These are phyloP conservation scores for Conus ventricosus DNA, from an alignment of 1,140 invertebrate genomes.

Conservation along the genomic window DNA sequence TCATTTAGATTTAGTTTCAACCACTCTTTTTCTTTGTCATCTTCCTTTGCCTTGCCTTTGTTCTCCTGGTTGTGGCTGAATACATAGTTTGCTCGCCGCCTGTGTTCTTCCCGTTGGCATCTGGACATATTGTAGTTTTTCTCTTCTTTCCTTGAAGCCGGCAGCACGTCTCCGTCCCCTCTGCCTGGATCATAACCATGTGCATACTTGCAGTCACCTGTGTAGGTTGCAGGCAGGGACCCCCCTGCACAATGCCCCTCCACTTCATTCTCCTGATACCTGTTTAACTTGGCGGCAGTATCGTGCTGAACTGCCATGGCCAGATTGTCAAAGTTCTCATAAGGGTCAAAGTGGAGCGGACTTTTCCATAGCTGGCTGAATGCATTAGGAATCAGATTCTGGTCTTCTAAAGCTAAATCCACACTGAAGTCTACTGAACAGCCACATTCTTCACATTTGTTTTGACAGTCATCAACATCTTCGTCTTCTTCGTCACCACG, in stretches of 20 bases:
- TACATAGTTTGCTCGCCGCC: neutral
- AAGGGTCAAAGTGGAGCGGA: neutral
- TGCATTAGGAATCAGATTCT: neutral
- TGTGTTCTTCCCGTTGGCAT: neutral
- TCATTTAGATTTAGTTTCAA: neutral
- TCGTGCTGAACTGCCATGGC: neutral
- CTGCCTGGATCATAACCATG: neutral
- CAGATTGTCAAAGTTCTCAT: neutral
- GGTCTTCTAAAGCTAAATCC: neutral
- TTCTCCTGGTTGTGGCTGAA: neutral
- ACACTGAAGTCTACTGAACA: neutral
- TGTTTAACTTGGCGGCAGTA: neutral
- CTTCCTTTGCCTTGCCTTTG: neutral
- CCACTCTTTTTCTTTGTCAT: neutral
- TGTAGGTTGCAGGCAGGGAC: neutral
- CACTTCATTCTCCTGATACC: neutral
- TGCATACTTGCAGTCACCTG: neutral
- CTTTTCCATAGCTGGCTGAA: neutral
- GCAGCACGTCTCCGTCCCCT: constrained; percentile 12
- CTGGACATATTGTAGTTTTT: constrained; percentile 6
- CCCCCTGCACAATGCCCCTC: neutral
- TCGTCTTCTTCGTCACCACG: neutral
- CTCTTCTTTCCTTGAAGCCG: neutral
- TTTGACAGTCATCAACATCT: neutral
- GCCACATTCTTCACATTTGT: neutral